These are phyloP conservation scores for Urocynchramus pylzowi DNA, from an alignment of 2,113 vertebrate species.

Conservation along the genomic window DNA sequence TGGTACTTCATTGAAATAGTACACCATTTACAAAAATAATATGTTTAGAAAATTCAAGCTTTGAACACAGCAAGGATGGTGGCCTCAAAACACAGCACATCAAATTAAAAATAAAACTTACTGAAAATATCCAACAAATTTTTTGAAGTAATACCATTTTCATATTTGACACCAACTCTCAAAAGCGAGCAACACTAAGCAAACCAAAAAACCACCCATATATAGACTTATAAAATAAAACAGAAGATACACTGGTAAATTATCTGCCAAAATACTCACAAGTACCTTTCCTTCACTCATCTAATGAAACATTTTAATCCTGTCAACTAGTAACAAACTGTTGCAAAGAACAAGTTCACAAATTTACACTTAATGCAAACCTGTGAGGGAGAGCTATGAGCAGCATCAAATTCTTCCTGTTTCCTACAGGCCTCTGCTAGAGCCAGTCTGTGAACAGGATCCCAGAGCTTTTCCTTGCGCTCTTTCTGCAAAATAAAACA, in stretches of 20 bases:
- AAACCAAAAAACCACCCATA: not conserved
- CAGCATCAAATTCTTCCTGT: conserved; percentile 88
- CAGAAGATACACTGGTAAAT: not conserved
- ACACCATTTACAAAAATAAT: not conserved
- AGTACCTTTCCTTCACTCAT: not conserved
- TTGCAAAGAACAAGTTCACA: not conserved
- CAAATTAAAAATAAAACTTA: not conserved
- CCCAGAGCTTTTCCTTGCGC: conserved; percentile 96
- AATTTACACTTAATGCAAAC: conserved; percentile 63
- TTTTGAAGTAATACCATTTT: not conserved
- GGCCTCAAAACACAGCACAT: not conserved
- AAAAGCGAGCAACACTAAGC: not conserved
- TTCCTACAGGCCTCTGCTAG: conserved; percentile 90
- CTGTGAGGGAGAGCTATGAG: conserved; percentile 84
- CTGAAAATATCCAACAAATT: not conserved
- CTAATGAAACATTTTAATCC: not conserved
- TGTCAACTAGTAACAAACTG: not conserved
- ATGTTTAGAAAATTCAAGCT: not conserved
- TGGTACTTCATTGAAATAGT: not conserved
- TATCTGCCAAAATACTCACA: not conserved
- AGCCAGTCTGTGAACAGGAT: conserved; percentile 87
- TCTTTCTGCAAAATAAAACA: conserved; percentile 82
- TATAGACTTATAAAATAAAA: not conserved
- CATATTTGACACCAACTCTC: not conserved
- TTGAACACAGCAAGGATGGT: not conserved